A percentile compares a stretch with the other conserved stretches of the same genome.
These are phyloP conservation scores for Motacilla tschutschensis DNA, from an alignment of 2,113 vertebrate genomes.

Conservation along the genomic window DNA sequence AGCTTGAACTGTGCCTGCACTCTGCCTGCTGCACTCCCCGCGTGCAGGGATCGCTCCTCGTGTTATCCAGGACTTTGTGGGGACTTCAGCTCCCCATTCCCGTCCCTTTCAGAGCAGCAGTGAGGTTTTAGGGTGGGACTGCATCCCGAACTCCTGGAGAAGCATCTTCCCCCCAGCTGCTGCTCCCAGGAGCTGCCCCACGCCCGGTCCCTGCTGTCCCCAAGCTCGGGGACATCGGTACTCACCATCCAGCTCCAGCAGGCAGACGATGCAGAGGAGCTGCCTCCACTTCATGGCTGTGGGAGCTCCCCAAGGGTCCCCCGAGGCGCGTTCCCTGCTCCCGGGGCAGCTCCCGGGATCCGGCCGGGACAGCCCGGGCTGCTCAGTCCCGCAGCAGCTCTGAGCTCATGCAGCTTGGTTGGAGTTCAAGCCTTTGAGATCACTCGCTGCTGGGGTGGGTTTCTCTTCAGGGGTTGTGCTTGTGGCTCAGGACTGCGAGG, in stretches of 20 bases:
- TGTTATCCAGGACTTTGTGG: rapidly evolving
- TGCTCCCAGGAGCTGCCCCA: background rate
- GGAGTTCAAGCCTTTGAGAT: slow-evolving; percentile 49
- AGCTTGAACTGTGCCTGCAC: background rate
- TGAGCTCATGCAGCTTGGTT: slow-evolving; percentile 31
- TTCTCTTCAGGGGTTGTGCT: slow-evolving; percentile 55
- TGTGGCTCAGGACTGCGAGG: slow-evolving; percentile 28
- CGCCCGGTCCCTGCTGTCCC: rapidly evolving
- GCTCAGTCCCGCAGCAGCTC: slow-evolving; percentile 25
- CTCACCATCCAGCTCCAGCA: slow-evolving; percentile 68
- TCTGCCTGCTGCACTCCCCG: background rate
- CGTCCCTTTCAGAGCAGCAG: background rate
- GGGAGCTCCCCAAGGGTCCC: background rate
- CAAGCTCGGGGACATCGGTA: rapidly evolving
- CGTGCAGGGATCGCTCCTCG: background rate
- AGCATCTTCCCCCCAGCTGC: background rate
- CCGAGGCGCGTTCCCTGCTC: slow-evolving; percentile 32
- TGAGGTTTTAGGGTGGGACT: rapidly evolving
- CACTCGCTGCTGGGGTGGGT: slow-evolving; percentile 36
- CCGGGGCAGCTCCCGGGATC: background rate
- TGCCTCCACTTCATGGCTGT: slow-evolving; percentile 41
- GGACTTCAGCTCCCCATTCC: rapidly evolving
- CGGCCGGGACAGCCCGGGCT: background rate
- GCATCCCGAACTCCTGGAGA: rapidly evolving
- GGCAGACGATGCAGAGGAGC: slow-evolving; percentile 51